Evolutionary conservation across 1,140 invertebrate genomes (phyloP).

Genomic region (Lucilia cuprina): DNA sequence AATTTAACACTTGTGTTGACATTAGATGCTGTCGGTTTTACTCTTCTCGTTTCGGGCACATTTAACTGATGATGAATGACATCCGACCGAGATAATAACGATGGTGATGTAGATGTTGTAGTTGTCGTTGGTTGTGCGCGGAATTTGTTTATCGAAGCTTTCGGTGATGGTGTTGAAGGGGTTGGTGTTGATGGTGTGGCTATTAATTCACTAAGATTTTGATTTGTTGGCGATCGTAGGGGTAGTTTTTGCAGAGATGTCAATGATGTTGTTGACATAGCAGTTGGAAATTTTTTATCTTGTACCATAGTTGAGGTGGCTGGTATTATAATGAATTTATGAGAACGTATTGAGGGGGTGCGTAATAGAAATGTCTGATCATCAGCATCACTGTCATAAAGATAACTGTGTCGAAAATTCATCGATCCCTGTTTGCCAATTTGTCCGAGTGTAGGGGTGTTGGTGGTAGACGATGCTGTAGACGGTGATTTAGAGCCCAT

Average conservation of each 20-base stretch:
- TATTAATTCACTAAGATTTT: constrained; percentile 14
- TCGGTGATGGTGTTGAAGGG: neutral
- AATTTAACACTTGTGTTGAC: constrained; percentile 50
- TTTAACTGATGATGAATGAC: constrained; percentile 46
- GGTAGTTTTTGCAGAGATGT: constrained; percentile 35
- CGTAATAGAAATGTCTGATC: constrained; percentile 55
- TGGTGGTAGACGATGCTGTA: neutral
- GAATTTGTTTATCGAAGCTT: neutral
- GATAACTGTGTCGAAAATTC: constrained; percentile 48
- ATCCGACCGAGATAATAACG: constrained; percentile 47
- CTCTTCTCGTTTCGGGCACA: constrained; percentile 21
- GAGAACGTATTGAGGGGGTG: constrained; percentile 47
- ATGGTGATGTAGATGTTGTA: neutral
- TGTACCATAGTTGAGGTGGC: constrained; percentile 36
- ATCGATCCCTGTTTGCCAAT: constrained; percentile 39
- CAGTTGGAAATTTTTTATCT: constrained; percentile 47
- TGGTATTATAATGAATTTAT: constrained; percentile 59
- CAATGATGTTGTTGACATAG: constrained; percentile 50
- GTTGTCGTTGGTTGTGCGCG: neutral
- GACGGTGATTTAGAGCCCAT: neutral
- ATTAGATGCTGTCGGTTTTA: constrained; percentile 31
- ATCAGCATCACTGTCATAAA: constrained; percentile 56
- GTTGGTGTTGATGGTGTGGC: constrained; percentile 46
- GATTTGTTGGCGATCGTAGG: constrained; percentile 11
- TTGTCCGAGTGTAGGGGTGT: constrained; percentile 39